Percentiles rank a stretch among this genome's conserved stretches.
Evolutionary conservation across 1,140 invertebrate genomes (phyloP).

Genomic region (Hirudo medicinalis): DNA sequence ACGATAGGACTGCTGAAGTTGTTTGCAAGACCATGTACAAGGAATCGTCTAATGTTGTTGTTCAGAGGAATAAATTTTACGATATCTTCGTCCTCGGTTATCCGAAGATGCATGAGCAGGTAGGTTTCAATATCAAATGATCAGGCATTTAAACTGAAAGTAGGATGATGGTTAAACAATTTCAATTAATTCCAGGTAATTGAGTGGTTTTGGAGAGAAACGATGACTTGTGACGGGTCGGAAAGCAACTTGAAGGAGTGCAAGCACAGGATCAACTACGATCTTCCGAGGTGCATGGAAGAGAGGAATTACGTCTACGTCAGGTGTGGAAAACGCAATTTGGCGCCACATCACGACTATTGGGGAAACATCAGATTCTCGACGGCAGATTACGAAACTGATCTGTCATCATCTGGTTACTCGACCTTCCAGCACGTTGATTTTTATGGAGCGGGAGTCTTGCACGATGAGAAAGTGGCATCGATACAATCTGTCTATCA

Average conservation of each 20-base stretch:
- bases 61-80: constrained; percentile 36
- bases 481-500: constrained; percentile 56
- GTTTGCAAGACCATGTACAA: constrained; percentile 85
- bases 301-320: constrained; percentile 73
- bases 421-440: constrained; percentile 68
- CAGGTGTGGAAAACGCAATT: constrained; percentile 67
- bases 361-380: constrained; percentile 94
- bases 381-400: constrained; percentile 67
- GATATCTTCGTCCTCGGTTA: constrained; percentile 37
- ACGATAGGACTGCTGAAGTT: constrained; percentile 45
- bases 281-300: constrained; percentile 59
- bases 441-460: constrained; percentile 82
- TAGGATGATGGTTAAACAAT: background rate
- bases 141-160: background rate
- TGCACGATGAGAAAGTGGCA: constrained; percentile 80
- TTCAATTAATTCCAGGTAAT: constrained; percentile 27
- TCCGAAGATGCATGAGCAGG: constrained; percentile 23
- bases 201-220: constrained; percentile 75
- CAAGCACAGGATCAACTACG: constrained; percentile 49
- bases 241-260: constrained; percentile 49
- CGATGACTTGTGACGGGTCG: constrained; percentile 64
- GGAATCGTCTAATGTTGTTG: constrained; percentile 64
- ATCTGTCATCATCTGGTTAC: constrained; percentile 44
- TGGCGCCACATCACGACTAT: constrained; percentile 58
- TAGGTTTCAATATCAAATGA: background rate